Evolutionary conservation across 2,113 vertebrate genomes (phyloP), one percentile per base, ranked within the genome.

Genomic region (Semnornis frantzii): DNA sequence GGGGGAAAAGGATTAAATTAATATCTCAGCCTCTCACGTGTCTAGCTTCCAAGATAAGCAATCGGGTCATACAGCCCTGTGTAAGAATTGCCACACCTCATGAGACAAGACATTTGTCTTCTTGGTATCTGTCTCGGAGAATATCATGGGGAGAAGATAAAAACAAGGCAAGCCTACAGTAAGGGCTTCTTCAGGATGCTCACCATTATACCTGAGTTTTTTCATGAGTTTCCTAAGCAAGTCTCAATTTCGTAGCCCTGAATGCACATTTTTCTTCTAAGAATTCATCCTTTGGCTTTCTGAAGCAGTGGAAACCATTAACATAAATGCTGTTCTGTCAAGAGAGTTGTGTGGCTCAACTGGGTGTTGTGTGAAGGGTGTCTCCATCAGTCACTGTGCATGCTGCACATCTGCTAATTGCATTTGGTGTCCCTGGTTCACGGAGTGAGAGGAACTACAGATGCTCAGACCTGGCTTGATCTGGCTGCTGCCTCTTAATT

Each of bases 41-140:
- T 71, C 62, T 74, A 20, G 37, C 0, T 0, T 63, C 65, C 30
- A 10, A 68, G 58, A 39, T 63, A 86, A 92, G 84, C 70, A 78
- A 60, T 94, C 52, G 34, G 74, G 28, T 69, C 0, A 0, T 3
- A 3, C 70, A 78, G 85, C 27, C 30, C 52, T 28, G 46, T 59
- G 52, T 81, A 39, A 74, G 85, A 87, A 33, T 55, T 92, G 94
- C 92, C 78, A 37, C 33, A 68, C 8, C 90, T 60, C 58, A 8
- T 85, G 63, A 91, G 85, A 74, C 30, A 74, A 78, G 54, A 91
- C 18, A 87, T 94, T 85, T 91, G 62, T 93, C 75, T 85, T 39
- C 24, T 11, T 13, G 5, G 10, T 8, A 3, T 55, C 71, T 82
- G 39, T 63, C 46, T 91, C 48, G 18, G 20, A 74, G 57, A 71